Conservation (phyloP, 2,888 invertebrate genomes). For the Monochamus alternatus region DNA sequence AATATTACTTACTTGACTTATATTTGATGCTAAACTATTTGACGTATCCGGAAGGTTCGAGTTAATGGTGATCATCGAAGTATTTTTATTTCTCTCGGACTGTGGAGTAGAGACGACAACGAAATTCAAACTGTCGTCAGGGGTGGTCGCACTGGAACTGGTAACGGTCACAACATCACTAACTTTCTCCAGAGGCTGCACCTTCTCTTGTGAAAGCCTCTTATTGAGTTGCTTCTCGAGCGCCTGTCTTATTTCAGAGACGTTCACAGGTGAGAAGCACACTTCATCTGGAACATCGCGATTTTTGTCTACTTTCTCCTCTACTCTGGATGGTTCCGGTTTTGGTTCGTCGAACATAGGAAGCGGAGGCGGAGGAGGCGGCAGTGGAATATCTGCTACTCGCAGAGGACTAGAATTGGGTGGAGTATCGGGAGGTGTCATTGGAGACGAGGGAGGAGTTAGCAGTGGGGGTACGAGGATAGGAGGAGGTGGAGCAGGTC, state of each 20-base stretch:
- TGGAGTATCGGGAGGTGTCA: constrained; percentile 66
- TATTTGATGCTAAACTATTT: constrained; percentile 83
- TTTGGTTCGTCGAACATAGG: constrained; percentile 32
- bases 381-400: constrained; percentile 45
- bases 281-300: constrained; percentile 56
- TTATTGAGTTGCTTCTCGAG: constrained; percentile 58
- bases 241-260: constrained; percentile 59
- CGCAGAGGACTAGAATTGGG: constrained; percentile 57
- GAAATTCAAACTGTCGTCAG: constrained; percentile 62
- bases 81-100: constrained; percentile 68
- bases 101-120: constrained; percentile 66
- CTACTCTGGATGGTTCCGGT: constrained; percentile 4
- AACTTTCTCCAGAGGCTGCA: constrained; percentile 49
- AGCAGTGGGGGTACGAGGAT: constrained; percentile 42
- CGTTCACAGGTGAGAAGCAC: constrained; percentile 50
- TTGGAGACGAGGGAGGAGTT: constrained; percentile 66
- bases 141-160: constrained; percentile 58
- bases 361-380: constrained; percentile 44
- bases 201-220: constrained; percentile 52
- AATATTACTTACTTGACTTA: constrained; percentile 75
- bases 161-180: constrained; percentile 61
- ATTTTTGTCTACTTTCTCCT: constrained; percentile 18
- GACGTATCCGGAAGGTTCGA: constrained; percentile 75
- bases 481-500: constrained; percentile 62
- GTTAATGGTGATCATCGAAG: constrained; percentile 73